Percentiles rank a stretch among this genome's conserved stretches.
Conservation (phyloP, 2,797 vertebrate genomes). For the Falco novaeseelandiae region DNA sequence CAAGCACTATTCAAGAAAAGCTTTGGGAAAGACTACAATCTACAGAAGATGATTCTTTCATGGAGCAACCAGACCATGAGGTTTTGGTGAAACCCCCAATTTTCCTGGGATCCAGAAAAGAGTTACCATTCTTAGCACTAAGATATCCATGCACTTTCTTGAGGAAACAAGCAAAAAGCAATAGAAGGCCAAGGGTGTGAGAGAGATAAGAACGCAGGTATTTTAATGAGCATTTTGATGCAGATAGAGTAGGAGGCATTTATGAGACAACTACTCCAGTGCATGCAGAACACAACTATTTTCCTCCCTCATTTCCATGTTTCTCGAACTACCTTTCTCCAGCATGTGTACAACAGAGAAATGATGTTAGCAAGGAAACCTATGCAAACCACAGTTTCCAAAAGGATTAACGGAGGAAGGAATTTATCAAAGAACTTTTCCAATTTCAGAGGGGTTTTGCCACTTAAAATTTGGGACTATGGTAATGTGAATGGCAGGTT, state of each 20-base stretch:
- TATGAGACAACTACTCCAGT: neutral
- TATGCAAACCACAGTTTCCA: neutral
- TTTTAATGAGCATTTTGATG: slow-evolving; percentile 25
- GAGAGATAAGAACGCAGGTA: neutral
- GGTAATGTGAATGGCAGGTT: neutral
- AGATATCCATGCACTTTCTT: neutral
- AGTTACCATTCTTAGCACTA: neutral
- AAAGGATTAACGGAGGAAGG: neutral
- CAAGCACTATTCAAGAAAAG: neutral
- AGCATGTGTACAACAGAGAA: neutral
- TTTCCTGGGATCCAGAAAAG: neutral
- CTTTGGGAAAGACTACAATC: neutral
- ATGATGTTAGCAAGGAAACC: neutral
- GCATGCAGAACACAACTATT: neutral
- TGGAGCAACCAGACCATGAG: neutral
- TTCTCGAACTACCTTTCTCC: neutral
- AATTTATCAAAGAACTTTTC: neutral
- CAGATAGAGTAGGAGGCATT: slow-evolving; percentile 37
- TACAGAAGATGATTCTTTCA: neutral
- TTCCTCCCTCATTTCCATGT: neutral
- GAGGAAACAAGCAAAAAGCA: neutral
- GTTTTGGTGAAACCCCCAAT: neutral
- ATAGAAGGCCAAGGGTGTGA: slow-evolving; percentile 20
- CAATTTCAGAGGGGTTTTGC: neutral
- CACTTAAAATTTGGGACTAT: neutral